phyloP scores from a whole-genome alignment of 2,888 invertebrate species.

The Crioceris asparagi region DNA sequence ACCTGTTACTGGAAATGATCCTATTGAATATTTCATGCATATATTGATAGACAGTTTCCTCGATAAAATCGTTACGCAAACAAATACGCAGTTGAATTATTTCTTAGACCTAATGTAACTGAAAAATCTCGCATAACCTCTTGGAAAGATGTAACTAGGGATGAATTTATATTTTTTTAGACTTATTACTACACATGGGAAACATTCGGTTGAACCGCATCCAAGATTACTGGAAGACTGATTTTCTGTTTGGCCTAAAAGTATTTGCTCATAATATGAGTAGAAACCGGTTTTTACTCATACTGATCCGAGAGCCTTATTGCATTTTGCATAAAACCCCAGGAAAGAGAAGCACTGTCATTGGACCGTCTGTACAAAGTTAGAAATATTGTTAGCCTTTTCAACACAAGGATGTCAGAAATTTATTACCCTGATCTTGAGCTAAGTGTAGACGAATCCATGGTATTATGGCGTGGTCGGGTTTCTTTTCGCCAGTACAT shows the following conservation, averaged over 20 bases:
- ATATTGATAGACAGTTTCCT: conserved; percentile 5
- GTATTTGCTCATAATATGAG: conserved; percentile 3
- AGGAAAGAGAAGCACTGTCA: conserved; percentile 3
- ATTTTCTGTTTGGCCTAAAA: not conserved
- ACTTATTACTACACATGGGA: conserved; percentile 5
- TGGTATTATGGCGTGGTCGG: conserved; percentile 6
- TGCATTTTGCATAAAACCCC: conserved; percentile 7
- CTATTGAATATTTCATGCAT: conserved; percentile 6
- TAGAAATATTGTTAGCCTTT: conserved; percentile 5
- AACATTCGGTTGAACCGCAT: conserved; percentile 4
- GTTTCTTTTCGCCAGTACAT: conserved; percentile 8
- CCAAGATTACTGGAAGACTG: conserved; percentile 2
- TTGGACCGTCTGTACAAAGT: conserved; percentile 8
- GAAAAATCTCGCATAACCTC: conserved; percentile 7
- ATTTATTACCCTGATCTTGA: conserved; percentile 7
- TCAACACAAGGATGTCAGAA: conserved; percentile 8
- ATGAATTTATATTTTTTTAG: conserved; percentile 7
- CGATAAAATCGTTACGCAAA: conserved; percentile 7
- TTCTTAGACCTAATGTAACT: conserved; percentile 4
- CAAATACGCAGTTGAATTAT: conserved; percentile 7
- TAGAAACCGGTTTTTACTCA: conserved; percentile 6
- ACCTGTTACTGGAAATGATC: conserved; percentile 5
- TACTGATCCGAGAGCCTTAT: conserved; percentile 8
- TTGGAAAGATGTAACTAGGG: conserved; percentile 6
- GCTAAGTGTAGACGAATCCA: conserved; percentile 7